Percentiles rank a stretch among this genome's conserved stretches.
These are phyloP conservation scores for Xyrauchen texanus DNA, from an alignment of 2,113 vertebrate genomes.

Conservation along the genomic window DNA sequence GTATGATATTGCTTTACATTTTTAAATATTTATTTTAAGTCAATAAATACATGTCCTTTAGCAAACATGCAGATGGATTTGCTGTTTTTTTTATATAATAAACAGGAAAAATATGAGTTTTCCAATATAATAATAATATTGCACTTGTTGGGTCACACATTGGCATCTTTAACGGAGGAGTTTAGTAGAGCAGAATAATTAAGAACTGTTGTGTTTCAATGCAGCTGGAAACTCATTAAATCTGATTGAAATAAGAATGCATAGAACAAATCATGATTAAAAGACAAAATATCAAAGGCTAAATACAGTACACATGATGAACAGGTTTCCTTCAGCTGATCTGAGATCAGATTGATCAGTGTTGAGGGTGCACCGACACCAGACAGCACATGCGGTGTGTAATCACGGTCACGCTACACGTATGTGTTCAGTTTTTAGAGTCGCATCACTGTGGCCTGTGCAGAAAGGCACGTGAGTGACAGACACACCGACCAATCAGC, in stretches of 20 bases:
- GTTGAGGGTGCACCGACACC: background rate
- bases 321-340: conserved; percentile 3
- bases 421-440: background rate
- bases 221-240: too few species aligned
- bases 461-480: background rate
- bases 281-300: conserved; percentile 34
- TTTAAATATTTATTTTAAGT: conserved; percentile 75
- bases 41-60: conserved; percentile 89
- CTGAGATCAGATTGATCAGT: conserved; percentile 1
- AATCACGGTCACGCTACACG: background rate
- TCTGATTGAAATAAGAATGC: conserved; percentile 13
- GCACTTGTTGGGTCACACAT: conserved; percentile 78
- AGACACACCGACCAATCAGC: background rate
- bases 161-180: conserved; percentile 38
- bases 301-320: conserved; percentile 52
- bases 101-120: conserved; percentile 65
- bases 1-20: conserved; percentile 80
- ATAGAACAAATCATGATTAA: conserved; percentile 42
- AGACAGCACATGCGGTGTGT: background rate
- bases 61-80: conserved; percentile 78
- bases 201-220: conserved; percentile 42
- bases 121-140: conserved; percentile 81
- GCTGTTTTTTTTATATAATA: conserved; percentile 81
- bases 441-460: background rate
- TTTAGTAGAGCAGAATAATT: background rate